phyloP scores from a whole-genome alignment of 2,113 vertebrate genomes.

The Meles meles region DNA sequence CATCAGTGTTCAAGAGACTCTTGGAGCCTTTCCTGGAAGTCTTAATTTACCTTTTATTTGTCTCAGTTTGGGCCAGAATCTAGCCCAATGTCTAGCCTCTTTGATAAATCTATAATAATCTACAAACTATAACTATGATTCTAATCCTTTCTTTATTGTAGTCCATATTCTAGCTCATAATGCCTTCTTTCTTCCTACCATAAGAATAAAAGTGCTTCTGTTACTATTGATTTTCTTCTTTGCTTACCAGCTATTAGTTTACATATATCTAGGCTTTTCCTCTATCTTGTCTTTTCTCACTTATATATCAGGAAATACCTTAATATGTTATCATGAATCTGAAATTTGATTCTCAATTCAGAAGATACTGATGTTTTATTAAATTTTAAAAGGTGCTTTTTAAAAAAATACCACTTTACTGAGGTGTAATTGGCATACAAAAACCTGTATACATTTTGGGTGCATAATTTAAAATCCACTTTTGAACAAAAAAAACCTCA shows the following conservation, averaged over 20 bases:
- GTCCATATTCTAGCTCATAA: background rate
- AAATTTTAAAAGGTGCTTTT: background rate
- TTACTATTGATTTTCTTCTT: background rate
- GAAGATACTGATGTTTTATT: background rate
- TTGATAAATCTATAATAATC: background rate
- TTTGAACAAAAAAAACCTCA: background rate
- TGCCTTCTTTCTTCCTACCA: background rate
- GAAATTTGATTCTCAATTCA: constrained; percentile 24
- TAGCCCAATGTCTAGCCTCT: background rate
- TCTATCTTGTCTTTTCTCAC: background rate
- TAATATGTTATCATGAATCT: background rate
- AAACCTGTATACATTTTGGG: background rate
- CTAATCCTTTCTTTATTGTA: background rate
- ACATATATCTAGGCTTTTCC: background rate
- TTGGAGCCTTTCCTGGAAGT: background rate
- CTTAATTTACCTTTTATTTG: background rate
- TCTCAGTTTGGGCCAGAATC: background rate
- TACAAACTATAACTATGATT: background rate
- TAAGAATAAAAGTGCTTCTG: background rate
- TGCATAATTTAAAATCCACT: background rate
- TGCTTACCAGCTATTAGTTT: background rate
- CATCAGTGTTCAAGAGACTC: background rate
- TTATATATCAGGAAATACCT: background rate
- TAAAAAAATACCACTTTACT: background rate
- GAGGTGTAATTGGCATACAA: background rate